Base-by-base conservation (phyloP, 2,113 vertebrate species). In the Notothenia coriiceps region DNA sequence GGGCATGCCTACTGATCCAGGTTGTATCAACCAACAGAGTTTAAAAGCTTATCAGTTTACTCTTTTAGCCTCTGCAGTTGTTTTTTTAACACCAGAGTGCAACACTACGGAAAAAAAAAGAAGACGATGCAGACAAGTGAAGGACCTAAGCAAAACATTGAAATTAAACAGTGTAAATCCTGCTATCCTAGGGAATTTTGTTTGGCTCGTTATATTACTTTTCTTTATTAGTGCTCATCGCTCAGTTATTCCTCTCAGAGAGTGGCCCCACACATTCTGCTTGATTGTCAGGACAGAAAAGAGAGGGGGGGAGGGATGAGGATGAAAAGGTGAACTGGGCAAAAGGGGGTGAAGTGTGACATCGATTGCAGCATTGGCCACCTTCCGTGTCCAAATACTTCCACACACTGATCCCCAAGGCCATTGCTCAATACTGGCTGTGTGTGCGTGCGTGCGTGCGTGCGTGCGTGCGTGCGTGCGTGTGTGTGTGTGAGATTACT, bases 341-440 rank as follows among this genome's bases (percentile, higher is more conserved):
- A 57, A 79, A 68, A 82, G 77, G 76, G 80, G 86, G 59, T 56
- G 33, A 67, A 67, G 88, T 93, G 90, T 93, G 85, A 93, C 93
- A 94, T 93, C 69, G 78, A 91, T 90, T 91, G 56, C 65, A 64
- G 74, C 73, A 33, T 72, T 88, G 70, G 84, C 82, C 75, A 77
- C n/a, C 61, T 65, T 75, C 5, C 12, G 49, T 74, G 75, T 83
- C 80, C 70, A 85, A 83, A 89, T 73, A 59, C 74, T 73, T 77
- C 59, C 69, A 74, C 47, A 62, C 67, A 56, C 33, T 67, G 56
- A 63, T 86, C 80, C 83, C 81, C 57, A 43, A 66, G 83, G 74
- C 70, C 66, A 46, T 17, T 18, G 62, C 70, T 86, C 52, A 89
- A 86, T 67, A 60, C 74, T 65, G 35, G 56, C 76, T n/a, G n/a